Percentiles rank a stretch among this genome's conserved stretches.
Conservation (phyloP, 2,888 invertebrate species). For the Tetranychus piercei region DNA sequence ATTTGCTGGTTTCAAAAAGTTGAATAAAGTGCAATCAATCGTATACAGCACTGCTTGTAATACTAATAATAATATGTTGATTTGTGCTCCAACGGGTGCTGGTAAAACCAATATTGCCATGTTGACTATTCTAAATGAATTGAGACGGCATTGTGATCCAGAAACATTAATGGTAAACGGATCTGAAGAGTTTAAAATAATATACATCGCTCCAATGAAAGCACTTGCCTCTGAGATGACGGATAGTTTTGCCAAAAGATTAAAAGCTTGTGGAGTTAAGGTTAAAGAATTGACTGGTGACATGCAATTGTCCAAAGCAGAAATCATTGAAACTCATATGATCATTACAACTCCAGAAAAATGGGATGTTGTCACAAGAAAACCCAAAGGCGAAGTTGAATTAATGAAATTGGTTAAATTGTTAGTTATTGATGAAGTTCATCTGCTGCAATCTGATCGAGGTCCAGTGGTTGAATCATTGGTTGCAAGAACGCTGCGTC, state of each 20-base stretch:
- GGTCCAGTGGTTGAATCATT: slow-evolving; percentile 94
- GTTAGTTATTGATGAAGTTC: slow-evolving; percentile 86
- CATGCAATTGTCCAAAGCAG: slow-evolving; percentile 83
- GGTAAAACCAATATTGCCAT: slow-evolving; percentile 98
- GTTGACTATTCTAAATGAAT: slow-evolving; percentile 70
- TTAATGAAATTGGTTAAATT: slow-evolving; percentile 74
- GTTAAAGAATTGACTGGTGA: slow-evolving; percentile 93
- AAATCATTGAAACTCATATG: slow-evolving; percentile 85
- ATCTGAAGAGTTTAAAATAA: slow-evolving; percentile 45
- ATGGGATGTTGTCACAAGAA: slow-evolving; percentile 97
- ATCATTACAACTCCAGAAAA: slow-evolving; percentile 97
- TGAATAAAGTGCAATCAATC: slow-evolving; percentile 87
- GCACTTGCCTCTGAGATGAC: slow-evolving; percentile 98
- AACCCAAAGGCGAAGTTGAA: slow-evolving; percentile 54
- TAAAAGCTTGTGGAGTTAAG: slow-evolving; percentile 54
- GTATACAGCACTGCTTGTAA: slow-evolving; percentile 88
- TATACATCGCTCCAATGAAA: slow-evolving; percentile 99
- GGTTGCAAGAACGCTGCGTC: slow-evolving; percentile 80
- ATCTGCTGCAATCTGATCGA: slow-evolving; percentile 79
- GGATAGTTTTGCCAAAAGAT: slow-evolving; percentile 63
- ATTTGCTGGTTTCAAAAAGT: slow-evolving; percentile 61
- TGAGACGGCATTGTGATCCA: slow-evolving; percentile 35
- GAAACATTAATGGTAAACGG: slow-evolving; percentile 4
- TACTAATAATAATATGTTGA: slow-evolving; percentile 85
- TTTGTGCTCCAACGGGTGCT: slow-evolving; percentile 96